A percentile compares a stretch with the other conserved stretches of the same genome.
Conservation (phyloP, 2,888 invertebrate genomes). For the Caenorhabditis drosophilae region DNA sequence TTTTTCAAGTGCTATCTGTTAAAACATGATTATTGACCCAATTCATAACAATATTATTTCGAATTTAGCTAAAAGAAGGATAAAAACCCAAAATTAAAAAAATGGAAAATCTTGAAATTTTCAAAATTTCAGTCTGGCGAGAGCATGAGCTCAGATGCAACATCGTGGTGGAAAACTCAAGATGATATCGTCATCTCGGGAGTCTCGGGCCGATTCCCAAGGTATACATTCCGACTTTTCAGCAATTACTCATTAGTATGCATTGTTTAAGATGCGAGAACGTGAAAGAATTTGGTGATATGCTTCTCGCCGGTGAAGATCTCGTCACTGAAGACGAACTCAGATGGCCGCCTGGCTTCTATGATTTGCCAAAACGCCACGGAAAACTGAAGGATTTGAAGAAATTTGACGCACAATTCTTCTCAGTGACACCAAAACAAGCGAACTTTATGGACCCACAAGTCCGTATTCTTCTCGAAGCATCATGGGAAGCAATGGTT, state of each 20-base stretch:
- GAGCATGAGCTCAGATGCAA: constrained; percentile 56
- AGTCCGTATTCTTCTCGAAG: constrained; percentile 85
- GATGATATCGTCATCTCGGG: constrained; percentile 73
- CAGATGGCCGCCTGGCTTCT: constrained; percentile 80
- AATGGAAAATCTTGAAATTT: background rate
- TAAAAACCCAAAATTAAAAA: too few species aligned
- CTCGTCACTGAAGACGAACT: constrained; percentile 89
- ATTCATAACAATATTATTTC: too few species aligned
- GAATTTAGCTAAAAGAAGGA: too few species aligned
- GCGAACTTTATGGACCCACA: constrained; percentile 86
- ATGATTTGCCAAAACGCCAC: constrained; percentile 71
- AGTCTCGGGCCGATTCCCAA: constrained; percentile 79
- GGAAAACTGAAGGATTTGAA: constrained; percentile 72
- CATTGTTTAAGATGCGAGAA: constrained; percentile 76
- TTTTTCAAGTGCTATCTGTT: too few species aligned
- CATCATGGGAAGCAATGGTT: constrained; percentile 88
- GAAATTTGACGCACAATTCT: constrained; percentile 71
- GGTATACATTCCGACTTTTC: constrained; percentile 28
- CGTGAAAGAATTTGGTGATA: constrained; percentile 89
- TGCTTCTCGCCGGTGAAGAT: constrained; percentile 88
- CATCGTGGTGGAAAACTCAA: constrained; percentile 66
- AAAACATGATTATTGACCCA: too few species aligned
- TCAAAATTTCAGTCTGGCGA: constrained; percentile 61
- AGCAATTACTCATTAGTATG: background rate
- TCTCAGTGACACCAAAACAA: constrained; percentile 67